A percentile compares a stretch with the other conserved stretches of the same genome.
These are phyloP conservation scores for Aphyosemion australe DNA, from an alignment of 2,113 vertebrate species.

Conservation along the genomic window DNA sequence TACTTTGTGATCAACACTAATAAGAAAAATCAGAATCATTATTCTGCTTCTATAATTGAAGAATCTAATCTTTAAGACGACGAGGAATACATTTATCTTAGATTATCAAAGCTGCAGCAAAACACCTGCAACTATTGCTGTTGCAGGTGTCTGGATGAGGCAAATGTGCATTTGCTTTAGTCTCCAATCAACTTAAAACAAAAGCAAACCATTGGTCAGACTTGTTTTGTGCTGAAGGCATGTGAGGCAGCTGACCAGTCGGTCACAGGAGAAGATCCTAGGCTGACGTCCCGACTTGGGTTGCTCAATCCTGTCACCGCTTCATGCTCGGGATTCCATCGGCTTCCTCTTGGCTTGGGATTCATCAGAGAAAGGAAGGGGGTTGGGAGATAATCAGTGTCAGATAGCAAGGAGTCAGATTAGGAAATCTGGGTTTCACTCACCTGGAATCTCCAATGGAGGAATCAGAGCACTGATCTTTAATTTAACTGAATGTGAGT, in stretches of 20 bases:
- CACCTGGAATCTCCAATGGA: slow-evolving; percentile 27
- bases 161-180: neutral
- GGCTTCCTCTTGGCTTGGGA: slow-evolving; percentile 72
- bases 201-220: neutral
- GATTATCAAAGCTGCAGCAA: no score
- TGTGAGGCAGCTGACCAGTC: slow-evolving; percentile 36
- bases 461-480: neutral
- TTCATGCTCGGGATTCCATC: slow-evolving; percentile 77
- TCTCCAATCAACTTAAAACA: slow-evolving; percentile 8
- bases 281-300: slow-evolving; percentile 59
- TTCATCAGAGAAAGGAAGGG: slow-evolving; percentile 26
- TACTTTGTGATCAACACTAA: neutral
- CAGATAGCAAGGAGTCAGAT: slow-evolving; percentile 51
- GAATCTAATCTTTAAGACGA: neutral
- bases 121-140: no score
- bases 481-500: neutral
- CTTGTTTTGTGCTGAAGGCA: slow-evolving; percentile 43
- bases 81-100: no score
- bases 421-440: slow-evolving; percentile 60
- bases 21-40: neutral
- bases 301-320: slow-evolving; percentile 74
- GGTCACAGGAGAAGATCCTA: slow-evolving; percentile 55
- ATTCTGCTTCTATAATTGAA: neutral
- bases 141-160: neutral
- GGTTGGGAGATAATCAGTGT: slow-evolving; percentile 48